Base-by-base conservation (phyloP, 1,140 invertebrate species). In the Eupristina koningsbergeri region DNA sequence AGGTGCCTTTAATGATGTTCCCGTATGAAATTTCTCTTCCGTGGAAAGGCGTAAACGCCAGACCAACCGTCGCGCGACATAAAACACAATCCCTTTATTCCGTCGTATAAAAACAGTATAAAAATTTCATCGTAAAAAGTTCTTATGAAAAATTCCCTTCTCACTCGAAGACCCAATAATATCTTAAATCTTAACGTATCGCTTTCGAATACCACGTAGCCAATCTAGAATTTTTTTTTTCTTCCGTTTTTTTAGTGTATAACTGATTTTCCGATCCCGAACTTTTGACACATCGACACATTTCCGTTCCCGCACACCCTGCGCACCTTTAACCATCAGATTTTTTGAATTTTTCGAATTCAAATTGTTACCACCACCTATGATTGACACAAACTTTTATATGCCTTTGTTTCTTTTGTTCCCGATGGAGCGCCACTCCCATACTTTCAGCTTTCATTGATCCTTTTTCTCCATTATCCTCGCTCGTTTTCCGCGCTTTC, bases 171-270 rank as follows among this genome's bases (percentile, higher is more conserved):
- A 86, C 78, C 81, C 63, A 63, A 83, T 83, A 79, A 74, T 86
- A 82, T 77, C 88, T 89, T 90, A 91, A 87, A 87, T 83, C 63
- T 91, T 89, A 89, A 86, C 87, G 87, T 91, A 91, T 91, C 89
- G 89, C 89, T 91, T 89, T 89, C 87, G 89, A 91, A 90, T 90
- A 91, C 88, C 89, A 90, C 89, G 89, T 91, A 91, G 89, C 87
- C 88, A 89, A 91, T 90, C 86, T 87, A 86, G 85, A 85, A 86
- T 86, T 84, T 22, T 80, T 83, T 39, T n/a, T 84, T 22, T 80
- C 79, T 39, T n/a, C 61, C 5, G 7, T 36, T 69, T 67, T 76
- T 69, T 0, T 73, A 41, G 8, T 45, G 9, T 50, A 19, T 36
- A 85, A 83, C 85, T 77, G 79, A 69, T 81, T 26, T 26, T 2